Evolutionary conservation across 1,140 invertebrate genomes (phyloP).

Genomic region (Acromyrmex echinatior): DNA sequence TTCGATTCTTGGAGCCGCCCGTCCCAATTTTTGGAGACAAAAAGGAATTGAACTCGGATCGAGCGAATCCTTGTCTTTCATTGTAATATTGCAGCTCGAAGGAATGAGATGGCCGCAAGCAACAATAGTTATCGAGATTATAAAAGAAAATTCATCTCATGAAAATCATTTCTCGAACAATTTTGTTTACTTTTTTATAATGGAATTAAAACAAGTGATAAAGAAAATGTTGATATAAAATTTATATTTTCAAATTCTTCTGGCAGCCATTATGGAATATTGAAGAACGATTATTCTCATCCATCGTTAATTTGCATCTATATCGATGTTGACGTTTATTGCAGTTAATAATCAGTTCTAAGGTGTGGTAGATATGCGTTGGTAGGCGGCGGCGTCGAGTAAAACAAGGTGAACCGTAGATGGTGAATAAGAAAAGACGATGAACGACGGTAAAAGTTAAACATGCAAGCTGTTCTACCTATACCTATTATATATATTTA

Average conservation of each 20-base stretch:
- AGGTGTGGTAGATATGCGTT: constrained; percentile 64
- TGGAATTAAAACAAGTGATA: not conserved
- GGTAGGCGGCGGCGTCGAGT: constrained; percentile 53
- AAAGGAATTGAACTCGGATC: not conserved
- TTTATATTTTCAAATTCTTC: not conserved
- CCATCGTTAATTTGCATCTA: constrained; percentile 46
- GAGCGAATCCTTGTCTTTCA: not conserved
- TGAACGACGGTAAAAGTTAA: constrained; percentile 52
- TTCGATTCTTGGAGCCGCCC: not conserved
- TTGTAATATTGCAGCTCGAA: not conserved
- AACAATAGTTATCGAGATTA: not conserved
- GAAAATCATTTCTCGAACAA: constrained; percentile 5
- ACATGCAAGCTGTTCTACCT: not conserved
- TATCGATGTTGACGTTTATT: constrained; percentile 41
- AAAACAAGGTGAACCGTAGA: not conserved
- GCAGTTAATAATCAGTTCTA: constrained; percentile 63
- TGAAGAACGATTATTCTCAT: not conserved
- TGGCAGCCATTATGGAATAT: not conserved
- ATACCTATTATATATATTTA: not conserved
- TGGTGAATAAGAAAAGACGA: constrained; percentile 41
- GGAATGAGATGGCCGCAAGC: not conserved
- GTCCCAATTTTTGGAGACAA: constrained; percentile 25
- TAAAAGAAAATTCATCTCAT: not conserved
- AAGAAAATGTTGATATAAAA: not conserved
- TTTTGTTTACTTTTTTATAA: not conserved